phyloP scores from a whole-genome alignment of 2,113 vertebrate genomes.

The Parus major region DNA sequence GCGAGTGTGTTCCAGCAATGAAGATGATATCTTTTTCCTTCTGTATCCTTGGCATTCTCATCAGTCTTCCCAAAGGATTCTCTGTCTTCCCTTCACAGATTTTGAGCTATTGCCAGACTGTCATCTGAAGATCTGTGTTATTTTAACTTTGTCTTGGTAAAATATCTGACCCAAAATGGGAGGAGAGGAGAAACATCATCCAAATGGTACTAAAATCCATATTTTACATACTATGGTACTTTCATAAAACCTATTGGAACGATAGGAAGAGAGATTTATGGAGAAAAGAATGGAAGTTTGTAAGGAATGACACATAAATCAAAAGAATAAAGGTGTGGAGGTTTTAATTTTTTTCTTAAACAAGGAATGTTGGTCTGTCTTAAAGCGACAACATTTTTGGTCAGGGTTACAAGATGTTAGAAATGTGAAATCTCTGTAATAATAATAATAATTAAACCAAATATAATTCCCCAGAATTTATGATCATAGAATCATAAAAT shows the following conservation, averaged over 20 bases:
- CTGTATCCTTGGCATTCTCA: constrained; percentile 24
- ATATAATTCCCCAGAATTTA: background rate
- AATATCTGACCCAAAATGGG: background rate
- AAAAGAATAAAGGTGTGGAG: background rate
- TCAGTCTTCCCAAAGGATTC: background rate
- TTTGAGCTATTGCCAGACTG: background rate
- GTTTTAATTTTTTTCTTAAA: background rate
- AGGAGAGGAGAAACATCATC: background rate
- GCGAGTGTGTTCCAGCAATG: background rate
- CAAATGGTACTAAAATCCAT: background rate
- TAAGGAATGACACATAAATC: background rate
- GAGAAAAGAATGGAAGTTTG: background rate
- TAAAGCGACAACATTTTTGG: background rate
- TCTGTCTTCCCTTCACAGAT: background rate
- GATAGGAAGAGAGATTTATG: background rate
- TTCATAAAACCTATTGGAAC: background rate
- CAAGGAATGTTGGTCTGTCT: background rate
- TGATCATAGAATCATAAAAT: background rate
- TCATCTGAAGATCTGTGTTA: background rate
- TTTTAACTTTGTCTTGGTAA: background rate
- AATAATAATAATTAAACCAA: background rate
- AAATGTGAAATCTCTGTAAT: background rate
- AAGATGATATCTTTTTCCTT: background rate
- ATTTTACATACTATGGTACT: background rate
- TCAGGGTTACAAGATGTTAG: background rate